Base-by-base conservation (phyloP, 2,797 vertebrate genomes). In the Pterois miles region DNA sequence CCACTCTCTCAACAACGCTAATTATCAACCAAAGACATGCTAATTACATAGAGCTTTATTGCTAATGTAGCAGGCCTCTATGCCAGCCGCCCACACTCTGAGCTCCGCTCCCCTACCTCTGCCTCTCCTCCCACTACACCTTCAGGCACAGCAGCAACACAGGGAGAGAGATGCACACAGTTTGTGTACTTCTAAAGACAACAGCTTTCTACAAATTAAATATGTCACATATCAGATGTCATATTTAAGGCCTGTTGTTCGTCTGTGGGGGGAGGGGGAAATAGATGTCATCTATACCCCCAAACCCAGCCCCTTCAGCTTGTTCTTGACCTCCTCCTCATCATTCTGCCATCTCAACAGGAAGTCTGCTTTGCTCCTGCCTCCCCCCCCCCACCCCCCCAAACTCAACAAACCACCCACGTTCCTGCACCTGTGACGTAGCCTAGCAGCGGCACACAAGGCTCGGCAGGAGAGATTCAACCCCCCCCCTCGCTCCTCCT, bases 21-120 rank as follows among this genome's bases (percentile, higher is more conserved):
- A 97, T 96, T 97, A 97, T 95, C 94, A 95, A 95, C 93, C 94
- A 96, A 97, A 97, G 95, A 95, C 94, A 96, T 90, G 94, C 95
- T 96, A 97, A 97, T 97, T 97, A 96, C 86, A 92, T 91, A 94
- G 94, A 95, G 94, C 94, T 96, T 96, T 96, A 96, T 95, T 96
- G 93, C 95, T 96, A 96, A 96, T 96, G 95, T 93, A 94, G 95
- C 93, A 92, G 94, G 94, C 95, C 93, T 93, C 92, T 93, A 92
- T 93, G 95, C 93, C 92, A 96, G 94, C 94, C 96, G 94, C 94
- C 94, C 94, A 95, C 90, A 76, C 80, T 66, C 82, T 92, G 85
- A 92, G 94, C 93, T 91, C 78, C 76, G 92, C 91, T 93, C 94
- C 94, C 92, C 91, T 93, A 89, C 91, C 92, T 92, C 93, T 93